Evolutionary conservation across 2,113 vertebrate species (phyloP).

Genomic region (Climacteris rufus): DNA sequence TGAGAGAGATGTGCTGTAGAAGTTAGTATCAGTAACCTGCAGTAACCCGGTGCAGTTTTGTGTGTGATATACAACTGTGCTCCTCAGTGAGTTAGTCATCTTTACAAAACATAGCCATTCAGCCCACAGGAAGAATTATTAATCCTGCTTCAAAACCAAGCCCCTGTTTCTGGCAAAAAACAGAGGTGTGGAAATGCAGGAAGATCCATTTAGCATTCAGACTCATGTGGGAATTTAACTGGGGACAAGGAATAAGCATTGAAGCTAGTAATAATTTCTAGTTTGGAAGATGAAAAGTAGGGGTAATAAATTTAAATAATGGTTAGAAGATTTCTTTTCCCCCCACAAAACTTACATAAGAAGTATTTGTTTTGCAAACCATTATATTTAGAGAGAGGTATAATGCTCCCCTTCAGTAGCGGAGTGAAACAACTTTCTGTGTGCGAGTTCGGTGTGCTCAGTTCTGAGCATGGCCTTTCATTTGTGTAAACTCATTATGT

Average conservation of each 20-base stretch:
- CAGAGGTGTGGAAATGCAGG: not conserved
- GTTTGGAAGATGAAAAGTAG: not conserved
- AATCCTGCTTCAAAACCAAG: not conserved
- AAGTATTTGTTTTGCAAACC: not conserved
- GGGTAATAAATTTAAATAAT: not conserved
- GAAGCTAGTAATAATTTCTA: not conserved
- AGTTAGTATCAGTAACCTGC: not conserved
- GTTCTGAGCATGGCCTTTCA: not conserved
- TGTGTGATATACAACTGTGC: fast-evolving
- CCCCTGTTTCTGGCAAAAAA: not conserved
- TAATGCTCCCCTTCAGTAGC: not conserved
- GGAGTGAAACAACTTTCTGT: not conserved
- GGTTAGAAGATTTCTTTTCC: not conserved
- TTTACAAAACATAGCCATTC: not conserved
- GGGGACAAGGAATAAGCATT: not conserved
- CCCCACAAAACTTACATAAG: not conserved
- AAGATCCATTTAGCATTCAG: not conserved
- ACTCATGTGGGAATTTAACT: not conserved
- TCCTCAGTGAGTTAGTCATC: not conserved
- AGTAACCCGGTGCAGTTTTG: not conserved
- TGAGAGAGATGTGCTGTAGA: not conserved
- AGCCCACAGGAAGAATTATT: not conserved
- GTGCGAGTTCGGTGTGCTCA: not conserved
- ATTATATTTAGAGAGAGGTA: not conserved
- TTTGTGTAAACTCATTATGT: not conserved